Conservation (phyloP, 2,888 invertebrate genomes). For the Formica aserva region DNA sequence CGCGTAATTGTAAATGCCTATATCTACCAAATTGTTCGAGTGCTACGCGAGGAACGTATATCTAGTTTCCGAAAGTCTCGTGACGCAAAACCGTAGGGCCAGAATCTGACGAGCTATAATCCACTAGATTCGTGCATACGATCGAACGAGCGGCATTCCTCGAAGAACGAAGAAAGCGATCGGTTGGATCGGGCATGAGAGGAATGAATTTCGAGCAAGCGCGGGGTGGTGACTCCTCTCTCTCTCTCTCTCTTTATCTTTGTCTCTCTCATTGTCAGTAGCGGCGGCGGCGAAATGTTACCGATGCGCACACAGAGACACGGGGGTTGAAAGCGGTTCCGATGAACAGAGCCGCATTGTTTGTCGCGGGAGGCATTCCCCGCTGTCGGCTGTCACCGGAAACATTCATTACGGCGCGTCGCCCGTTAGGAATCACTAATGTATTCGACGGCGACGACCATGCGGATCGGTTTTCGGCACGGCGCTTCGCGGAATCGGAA, state of each 20-base stretch:
- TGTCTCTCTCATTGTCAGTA: slow-evolving; percentile 14
- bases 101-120: slow-evolving; percentile 47
- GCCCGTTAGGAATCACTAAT: slow-evolving; percentile 82
- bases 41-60: slow-evolving; percentile 45
- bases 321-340: slow-evolving; percentile 68
- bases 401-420: slow-evolving; percentile 83
- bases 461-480: slow-evolving; percentile 63
- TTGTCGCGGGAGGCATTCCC: slow-evolving; percentile 82
- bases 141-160: slow-evolving; percentile 53
- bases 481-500: slow-evolving; percentile 79
- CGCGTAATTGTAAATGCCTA: slow-evolving; percentile 16
- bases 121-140: slow-evolving; percentile 34
- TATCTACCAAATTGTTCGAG: slow-evolving; percentile 36
- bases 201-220: slow-evolving; percentile 68
- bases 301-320: slow-evolving; percentile 61
- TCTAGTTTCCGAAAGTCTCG: slow-evolving; percentile 40
- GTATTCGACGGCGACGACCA: slow-evolving; percentile 75
- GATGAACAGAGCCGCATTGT: slow-evolving; percentile 81
- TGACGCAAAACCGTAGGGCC: slow-evolving; percentile 37
- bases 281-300: slow-evolving; percentile 65
- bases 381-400: slow-evolving; percentile 83
- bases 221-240: slow-evolving; percentile 65
- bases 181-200: slow-evolving; percentile 49
- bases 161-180: slow-evolving; percentile 56
- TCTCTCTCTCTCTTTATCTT: slow-evolving; percentile 46